Percentiles rank a stretch among this genome's conserved stretches.
Evolutionary conservation across 2,888 invertebrate genomes (phyloP).

Genomic region (Parascotia fuliginaria): DNA sequence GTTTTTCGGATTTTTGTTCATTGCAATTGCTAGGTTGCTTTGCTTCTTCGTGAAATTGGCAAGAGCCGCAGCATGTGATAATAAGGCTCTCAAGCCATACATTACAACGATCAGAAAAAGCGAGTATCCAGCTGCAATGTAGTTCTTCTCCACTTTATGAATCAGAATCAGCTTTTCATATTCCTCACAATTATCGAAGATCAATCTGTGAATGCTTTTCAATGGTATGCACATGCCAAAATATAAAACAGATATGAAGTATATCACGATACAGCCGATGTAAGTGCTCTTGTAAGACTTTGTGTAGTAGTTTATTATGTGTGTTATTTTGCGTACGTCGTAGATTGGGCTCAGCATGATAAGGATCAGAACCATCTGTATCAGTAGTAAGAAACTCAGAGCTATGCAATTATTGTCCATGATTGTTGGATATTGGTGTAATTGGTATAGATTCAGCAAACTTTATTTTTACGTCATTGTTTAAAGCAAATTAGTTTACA

Average conservation of each 20-base stretch:
- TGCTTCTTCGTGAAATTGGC: conserved; percentile 40
- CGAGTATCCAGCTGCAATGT: conserved; percentile 73
- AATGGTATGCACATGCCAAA: conserved; percentile 69
- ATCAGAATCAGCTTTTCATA: conserved; percentile 60
- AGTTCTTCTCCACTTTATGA: conserved; percentile 66
- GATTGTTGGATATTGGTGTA: conserved; percentile 43
- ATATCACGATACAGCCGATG: conserved; percentile 40
- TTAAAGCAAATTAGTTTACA: not conserved
- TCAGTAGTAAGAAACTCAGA: conserved; percentile 57
- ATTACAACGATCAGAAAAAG: conserved; percentile 67
- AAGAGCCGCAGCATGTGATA: conserved; percentile 59
- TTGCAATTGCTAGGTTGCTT: not conserved
- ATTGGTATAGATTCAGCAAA: conserved; percentile 8
- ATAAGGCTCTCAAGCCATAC: conserved; percentile 61
- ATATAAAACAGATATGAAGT: conserved; percentile 62
- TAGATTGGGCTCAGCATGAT: conserved; percentile 69
- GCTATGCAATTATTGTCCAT: conserved; percentile 65
- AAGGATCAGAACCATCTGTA: conserved; percentile 67
- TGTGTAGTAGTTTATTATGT: conserved; percentile 45
- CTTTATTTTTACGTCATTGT: not conserved
- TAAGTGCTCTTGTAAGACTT: conserved; percentile 48
- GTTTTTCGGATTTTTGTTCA: conserved; percentile 8
- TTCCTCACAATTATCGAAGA: conserved; percentile 46
- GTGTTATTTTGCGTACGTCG: conserved; percentile 60
- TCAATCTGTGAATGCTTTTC: conserved; percentile 56